Conservation (phyloP, 2,888 invertebrate species). For the Lycophotia porphyrea region DNA sequence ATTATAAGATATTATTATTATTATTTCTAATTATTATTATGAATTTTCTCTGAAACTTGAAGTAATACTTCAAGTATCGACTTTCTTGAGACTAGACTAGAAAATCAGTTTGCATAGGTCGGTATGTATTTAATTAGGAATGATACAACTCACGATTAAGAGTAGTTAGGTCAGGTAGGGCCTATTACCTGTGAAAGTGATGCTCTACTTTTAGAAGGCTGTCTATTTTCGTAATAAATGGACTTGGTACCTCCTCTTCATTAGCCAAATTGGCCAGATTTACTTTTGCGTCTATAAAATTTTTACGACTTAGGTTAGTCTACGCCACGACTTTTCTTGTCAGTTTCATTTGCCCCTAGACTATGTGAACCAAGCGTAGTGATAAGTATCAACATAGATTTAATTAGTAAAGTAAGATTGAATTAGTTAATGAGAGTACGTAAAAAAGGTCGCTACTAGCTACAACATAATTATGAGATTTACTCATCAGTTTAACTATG, state of each 20-base stretch:
- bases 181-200: conserved; percentile 56
- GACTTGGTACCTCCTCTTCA: neutral
- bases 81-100: conserved; percentile 48
- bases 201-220: conserved; percentile 38
- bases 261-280: conserved; percentile 13
- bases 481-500: neutral
- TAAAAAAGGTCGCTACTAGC: neutral
- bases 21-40: too few species aligned
- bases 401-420: neutral
- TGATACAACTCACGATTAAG: conserved; percentile 60
- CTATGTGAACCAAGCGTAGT: neutral
- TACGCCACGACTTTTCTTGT: neutral
- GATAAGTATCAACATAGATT: neutral
- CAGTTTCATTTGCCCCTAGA: neutral
- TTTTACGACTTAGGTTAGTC: neutral
- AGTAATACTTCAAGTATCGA: neutral
- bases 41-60: neutral
- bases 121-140: conserved; percentile 62
- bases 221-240: conserved; percentile 12
- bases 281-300: neutral
- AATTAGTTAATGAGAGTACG: neutral
- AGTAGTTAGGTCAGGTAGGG: conserved; percentile 28
- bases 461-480: neutral
- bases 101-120: conserved; percentile 51
- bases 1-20: too few species aligned